phyloP scores from a whole-genome alignment of 92 coral and sea anemone genomes.

The Paramuricea clavata region DNA sequence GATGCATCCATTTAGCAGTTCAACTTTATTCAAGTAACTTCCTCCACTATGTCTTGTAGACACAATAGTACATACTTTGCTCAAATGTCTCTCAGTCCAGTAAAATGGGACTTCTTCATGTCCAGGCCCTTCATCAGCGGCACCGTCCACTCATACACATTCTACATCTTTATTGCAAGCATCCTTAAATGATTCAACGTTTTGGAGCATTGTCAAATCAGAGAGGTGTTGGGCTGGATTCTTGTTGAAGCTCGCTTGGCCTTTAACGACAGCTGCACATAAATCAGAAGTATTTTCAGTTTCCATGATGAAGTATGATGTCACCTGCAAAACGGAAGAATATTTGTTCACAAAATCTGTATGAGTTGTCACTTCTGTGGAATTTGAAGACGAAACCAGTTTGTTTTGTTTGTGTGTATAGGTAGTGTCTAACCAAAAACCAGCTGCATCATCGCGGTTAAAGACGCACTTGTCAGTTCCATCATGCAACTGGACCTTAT shows the following conservation, averaged over 20 bases:
- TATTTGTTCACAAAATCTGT: not conserved
- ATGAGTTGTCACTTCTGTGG: not conserved
- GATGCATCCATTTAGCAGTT: slow-evolving; percentile 18
- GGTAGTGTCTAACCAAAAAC: not conserved
- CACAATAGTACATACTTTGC: not conserved
- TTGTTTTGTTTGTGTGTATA: not conserved
- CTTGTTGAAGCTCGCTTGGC: not conserved
- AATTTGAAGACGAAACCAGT: not conserved
- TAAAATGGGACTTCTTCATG: slow-evolving; percentile 52
- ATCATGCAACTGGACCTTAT: too few species aligned
- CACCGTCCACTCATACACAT: slow-evolving; percentile 49
- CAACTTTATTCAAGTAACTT: slow-evolving; percentile 13
- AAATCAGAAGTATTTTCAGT: not conserved
- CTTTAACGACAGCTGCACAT: slow-evolving; percentile 24
- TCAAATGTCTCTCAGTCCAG: slow-evolving; percentile 37
- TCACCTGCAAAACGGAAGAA: not conserved
- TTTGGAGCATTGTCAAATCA: slow-evolving; percentile 8
- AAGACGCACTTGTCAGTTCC: not conserved
- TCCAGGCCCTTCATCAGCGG: slow-evolving; percentile 50
- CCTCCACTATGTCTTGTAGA: slow-evolving; percentile 16
- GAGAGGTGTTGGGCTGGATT: slow-evolving; percentile 26
- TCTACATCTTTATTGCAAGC: not conserved
- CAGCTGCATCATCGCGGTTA: not conserved
- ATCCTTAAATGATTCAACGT: too few species aligned
- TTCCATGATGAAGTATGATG: not conserved